Evolutionary conservation across 2,113 vertebrate genomes (phyloP), one percentile per base, ranked within the genome.

Genomic region (Microtus pennsylvanicus): DNA sequence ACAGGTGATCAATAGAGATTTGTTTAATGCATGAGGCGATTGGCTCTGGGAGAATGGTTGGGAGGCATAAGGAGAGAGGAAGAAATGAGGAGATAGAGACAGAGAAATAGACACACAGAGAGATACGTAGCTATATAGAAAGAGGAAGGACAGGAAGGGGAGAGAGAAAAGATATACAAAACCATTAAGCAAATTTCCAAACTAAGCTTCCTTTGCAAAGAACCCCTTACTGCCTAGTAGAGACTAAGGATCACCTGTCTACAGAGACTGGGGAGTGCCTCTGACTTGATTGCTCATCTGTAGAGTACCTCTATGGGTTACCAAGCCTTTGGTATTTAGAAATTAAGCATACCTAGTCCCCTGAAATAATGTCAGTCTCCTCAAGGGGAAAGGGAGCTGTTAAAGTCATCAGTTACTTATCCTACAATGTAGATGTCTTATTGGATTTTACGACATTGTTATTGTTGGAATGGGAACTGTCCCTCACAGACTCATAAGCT

Each of bases 301-400:
- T 16, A 17, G 58, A 45, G 24, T 28, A 55, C 24, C 8, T 67
- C 55, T 21, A 24, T 45, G 52, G 5, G 74, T 38, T 42, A 52
- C 69, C 75, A 72, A 78, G 86, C 7, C 26, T 93, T 75, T 58
- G 61, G 38, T 63, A 91, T 89, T 78, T 82, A 78, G 75, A 74
- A 91, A 38, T 38, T 45, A 95, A 88, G 50, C 14, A 47, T 58
- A 86, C 61, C 87, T 26, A 72, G 87, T 26, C 26, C 87, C 75
- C 87, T 87, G 30, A 80, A 74, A 94, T 94, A 97, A 83, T 55
- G 45, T 26, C 67, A 82, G 16, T 67, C 21, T 26, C 78, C 58
- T 63, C 35, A 76, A 72, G n/a, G 47, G 94, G 19, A 24, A 91
- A 67, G 9, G 42, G 24, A 21, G 24, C 50, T 45, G 87, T 87